A percentile compares a stretch with the other conserved stretches of the same genome.
These are phyloP conservation scores for Drosophila chauvacae DNA, from an alignment of 1,140 invertebrate species.

Conservation along the genomic window DNA sequence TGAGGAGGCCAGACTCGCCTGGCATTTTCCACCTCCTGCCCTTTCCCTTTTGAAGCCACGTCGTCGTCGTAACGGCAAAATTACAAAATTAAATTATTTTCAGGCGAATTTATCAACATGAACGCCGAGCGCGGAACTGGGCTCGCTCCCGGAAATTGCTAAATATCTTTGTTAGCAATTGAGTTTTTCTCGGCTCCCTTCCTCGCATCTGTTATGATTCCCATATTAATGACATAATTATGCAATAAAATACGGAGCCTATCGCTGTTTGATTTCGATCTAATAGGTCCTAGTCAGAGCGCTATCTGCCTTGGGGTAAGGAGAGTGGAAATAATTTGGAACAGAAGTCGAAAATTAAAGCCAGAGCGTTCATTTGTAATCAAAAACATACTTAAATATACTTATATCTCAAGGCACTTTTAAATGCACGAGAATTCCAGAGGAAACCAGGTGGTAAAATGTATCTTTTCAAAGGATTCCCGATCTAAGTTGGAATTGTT, in stretches of 20 bases:
- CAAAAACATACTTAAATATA: neutral
- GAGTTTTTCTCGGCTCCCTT: constrained; percentile 40
- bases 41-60: neutral
- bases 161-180: constrained; percentile 77
- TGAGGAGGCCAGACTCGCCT: constrained; percentile 49
- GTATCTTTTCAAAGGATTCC: no score
- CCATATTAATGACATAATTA: constrained; percentile 77
- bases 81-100: constrained; percentile 76
- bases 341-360: constrained; percentile 1
- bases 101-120: constrained; percentile 69
- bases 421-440: no score
- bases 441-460: no score
- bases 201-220: constrained; percentile 54
- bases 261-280: constrained; percentile 46
- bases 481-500: no score
- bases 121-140: constrained; percentile 20
- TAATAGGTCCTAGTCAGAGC: constrained; percentile 14
- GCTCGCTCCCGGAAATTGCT: constrained; percentile 67
- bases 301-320: neutral
- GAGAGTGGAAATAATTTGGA: neutral
- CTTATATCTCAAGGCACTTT: no score
- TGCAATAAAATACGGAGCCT: constrained; percentile 56
- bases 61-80: constrained; percentile 48
- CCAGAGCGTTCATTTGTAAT: neutral
- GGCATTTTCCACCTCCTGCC: constrained; percentile 3